phyloP scores from a whole-genome alignment of 2,113 vertebrate genomes.

The Steatornis caripensis region DNA sequence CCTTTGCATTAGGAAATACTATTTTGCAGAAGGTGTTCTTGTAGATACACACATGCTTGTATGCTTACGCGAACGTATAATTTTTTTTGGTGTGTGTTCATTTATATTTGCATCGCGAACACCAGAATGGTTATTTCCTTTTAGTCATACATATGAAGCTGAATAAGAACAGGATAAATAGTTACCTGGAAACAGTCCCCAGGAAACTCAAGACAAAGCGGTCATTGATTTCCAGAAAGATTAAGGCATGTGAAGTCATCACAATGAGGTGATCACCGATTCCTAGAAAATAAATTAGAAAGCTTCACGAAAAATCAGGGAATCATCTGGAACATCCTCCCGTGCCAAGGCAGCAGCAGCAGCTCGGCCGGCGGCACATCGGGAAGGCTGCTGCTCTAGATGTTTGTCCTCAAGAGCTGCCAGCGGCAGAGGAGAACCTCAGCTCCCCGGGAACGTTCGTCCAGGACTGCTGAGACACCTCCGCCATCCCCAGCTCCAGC shows the following conservation, averaged over 20 bases:
- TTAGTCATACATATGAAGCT: neutral
- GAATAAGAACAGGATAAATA: neutral
- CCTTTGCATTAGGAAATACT: neutral
- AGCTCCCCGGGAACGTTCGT: rapidly evolving
- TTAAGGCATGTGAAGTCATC: neutral
- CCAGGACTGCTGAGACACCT: neutral
- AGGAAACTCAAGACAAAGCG: neutral
- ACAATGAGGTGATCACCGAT: neutral
- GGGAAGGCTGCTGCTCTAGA: too few species aligned
- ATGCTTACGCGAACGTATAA: neutral
- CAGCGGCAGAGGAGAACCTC: neutral
- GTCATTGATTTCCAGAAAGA: neutral
- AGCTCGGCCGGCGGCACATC: neutral
- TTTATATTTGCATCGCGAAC: neutral
- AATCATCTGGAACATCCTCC: neutral
- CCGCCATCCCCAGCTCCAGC: neutral
- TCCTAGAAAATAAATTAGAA: neutral
- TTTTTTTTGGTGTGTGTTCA: too few species aligned
- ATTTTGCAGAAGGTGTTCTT: neutral
- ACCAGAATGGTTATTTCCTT: neutral
- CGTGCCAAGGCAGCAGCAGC: neutral
- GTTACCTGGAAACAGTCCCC: neutral
- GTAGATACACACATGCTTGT: rapidly evolving
- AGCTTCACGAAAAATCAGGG: neutral
- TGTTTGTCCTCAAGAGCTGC: neutral